phyloP scores from a whole-genome alignment of 1,140 invertebrate genomes.

The Periplaneta americana region DNA sequence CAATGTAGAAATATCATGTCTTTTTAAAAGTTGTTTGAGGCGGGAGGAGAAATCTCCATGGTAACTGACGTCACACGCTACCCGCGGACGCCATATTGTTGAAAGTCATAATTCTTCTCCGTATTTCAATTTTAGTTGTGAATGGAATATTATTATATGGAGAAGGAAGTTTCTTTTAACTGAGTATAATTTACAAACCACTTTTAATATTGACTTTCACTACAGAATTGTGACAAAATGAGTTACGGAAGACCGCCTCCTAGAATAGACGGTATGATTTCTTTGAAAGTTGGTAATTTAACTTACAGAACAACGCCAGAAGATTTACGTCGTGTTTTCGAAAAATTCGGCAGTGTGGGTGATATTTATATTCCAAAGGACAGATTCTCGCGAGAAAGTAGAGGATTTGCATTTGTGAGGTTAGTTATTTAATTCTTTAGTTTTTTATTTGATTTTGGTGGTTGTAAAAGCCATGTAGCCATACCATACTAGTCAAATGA shows the following conservation, averaged over 20 bases:
- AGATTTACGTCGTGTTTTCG: conserved; percentile 89
- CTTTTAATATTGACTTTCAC: not conserved
- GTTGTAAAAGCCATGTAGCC: not conserved
- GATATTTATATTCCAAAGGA: conserved; percentile 99
- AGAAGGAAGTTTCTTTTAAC: no score
- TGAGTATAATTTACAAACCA: not conserved
- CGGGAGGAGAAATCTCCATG: not conserved
- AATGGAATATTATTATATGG: not conserved
- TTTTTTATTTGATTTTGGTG: not conserved
- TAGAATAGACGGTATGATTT: conserved; percentile 93
- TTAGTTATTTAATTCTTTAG: conserved; percentile 38
- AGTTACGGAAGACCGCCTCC: conserved; percentile 88
- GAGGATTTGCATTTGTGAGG: conserved; percentile 96
- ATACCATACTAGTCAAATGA: not conserved
- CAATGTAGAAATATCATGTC: not conserved
- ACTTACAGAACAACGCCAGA: conserved; percentile 95
- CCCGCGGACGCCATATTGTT: not conserved
- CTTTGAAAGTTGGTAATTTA: conserved; percentile 96
- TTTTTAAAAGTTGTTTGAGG: not conserved
- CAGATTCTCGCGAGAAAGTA: conserved; percentile 87
- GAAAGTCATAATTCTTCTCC: not conserved
- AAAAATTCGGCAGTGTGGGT: conserved; percentile 94
- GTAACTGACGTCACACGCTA: not conserved
- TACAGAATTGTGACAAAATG: conserved; percentile 43
- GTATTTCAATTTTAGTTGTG: no score